Conservation (phyloP, 2,113 vertebrate genomes). For the Ondatra zibethicus region DNA sequence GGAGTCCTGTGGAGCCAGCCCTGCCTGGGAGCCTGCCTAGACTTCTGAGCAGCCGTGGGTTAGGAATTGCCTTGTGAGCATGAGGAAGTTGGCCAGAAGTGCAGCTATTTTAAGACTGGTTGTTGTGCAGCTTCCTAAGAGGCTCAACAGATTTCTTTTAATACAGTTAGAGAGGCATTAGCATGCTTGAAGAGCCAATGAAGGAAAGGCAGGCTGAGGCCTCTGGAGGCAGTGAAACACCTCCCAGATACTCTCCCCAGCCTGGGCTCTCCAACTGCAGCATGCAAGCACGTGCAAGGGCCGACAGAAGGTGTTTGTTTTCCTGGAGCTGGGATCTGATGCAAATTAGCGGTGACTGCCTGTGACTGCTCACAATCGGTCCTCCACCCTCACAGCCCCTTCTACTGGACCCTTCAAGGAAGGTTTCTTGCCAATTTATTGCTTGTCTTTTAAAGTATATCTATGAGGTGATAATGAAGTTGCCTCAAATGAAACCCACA, state of each 20-base stretch:
- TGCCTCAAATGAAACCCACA: neutral
- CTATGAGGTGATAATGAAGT: neutral
- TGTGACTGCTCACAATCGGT: neutral
- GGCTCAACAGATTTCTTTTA: slow-evolving; percentile 59
- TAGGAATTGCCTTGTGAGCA: neutral
- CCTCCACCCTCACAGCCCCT: neutral
- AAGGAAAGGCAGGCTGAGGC: slow-evolving; percentile 63
- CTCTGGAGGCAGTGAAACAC: slow-evolving; percentile 39
- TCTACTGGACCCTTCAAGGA: no score
- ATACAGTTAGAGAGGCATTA: slow-evolving; percentile 71
- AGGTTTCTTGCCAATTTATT: neutral
- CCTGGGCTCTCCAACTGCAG: slow-evolving; percentile 65
- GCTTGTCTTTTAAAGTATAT: neutral
- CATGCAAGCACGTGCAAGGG: slow-evolving; percentile 62
- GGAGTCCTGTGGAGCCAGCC: slow-evolving; percentile 48
- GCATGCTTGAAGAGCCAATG: slow-evolving; percentile 78
- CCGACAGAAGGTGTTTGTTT: slow-evolving; percentile 44
- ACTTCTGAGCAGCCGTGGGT: neutral
- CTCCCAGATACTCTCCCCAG: slow-evolving; percentile 69
- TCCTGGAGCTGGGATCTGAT: slow-evolving; percentile 61
- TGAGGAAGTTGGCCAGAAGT: neutral
- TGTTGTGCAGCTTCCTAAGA: slow-evolving; percentile 50
- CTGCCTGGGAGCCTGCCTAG: neutral
- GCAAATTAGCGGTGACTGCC: slow-evolving; percentile 60
- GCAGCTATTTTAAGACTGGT: slow-evolving; percentile 42